Evolutionary conservation across 2,797 vertebrate species (phyloP).

Genomic region (Cuniculus paca): DNA sequence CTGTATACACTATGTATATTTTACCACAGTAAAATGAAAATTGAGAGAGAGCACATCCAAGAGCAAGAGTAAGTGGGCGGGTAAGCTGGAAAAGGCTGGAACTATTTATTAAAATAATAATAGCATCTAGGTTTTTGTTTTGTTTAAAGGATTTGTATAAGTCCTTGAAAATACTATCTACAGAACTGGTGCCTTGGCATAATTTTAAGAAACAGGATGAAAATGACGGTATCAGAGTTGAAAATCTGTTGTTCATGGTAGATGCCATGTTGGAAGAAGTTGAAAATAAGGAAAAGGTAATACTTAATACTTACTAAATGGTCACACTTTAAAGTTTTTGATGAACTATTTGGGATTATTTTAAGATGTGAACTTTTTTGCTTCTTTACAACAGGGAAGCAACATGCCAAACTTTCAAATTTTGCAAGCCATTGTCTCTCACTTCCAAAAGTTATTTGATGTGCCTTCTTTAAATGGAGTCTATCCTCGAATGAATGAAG

Average conservation of each 20-base stretch:
- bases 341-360: slow-evolving; percentile 53
- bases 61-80: neutral
- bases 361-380: slow-evolving; percentile 31
- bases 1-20: neutral
- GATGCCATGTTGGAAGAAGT: slow-evolving; percentile 93
- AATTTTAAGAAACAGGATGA: slow-evolving; percentile 59
- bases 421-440: slow-evolving; percentile 92
- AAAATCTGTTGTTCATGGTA: slow-evolving; percentile 92
- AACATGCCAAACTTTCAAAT: slow-evolving; percentile 88
- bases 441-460: slow-evolving; percentile 96
- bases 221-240: slow-evolving; percentile 88
- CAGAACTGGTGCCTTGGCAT: slow-evolving; percentile 90
- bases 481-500: slow-evolving; percentile 95
- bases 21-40: neutral
- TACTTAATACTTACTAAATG: slow-evolving; percentile 47
- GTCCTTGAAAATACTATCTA: slow-evolving; percentile 88
- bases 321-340: slow-evolving; percentile 51
- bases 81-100: neutral
- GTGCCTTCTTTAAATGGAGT: slow-evolving; percentile 92
- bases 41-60: neutral
- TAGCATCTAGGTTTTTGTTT: slow-evolving; percentile 34
- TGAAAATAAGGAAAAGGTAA: slow-evolving; percentile 89
- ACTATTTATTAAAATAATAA: slow-evolving; percentile 4
- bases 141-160: slow-evolving; percentile 90
- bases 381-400: slow-evolving; percentile 86